Evolutionary conservation across 1,140 invertebrate species (phyloP).

Genomic region (Lepidurus packardi): DNA sequence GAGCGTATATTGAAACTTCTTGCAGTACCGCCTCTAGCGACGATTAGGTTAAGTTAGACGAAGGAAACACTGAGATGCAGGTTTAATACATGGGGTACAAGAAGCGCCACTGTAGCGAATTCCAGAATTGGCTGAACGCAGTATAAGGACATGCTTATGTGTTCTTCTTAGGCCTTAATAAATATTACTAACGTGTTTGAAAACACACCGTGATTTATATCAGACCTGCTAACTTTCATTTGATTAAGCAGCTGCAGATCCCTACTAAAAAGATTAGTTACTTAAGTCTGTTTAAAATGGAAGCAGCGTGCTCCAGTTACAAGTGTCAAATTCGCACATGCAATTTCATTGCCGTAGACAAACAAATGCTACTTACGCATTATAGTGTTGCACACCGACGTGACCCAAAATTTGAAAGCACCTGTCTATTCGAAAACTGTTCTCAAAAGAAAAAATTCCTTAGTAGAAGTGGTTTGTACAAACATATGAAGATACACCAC

Average conservation of each 20-base stretch:
- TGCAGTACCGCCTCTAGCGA: neutral
- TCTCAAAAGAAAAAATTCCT: conserved; percentile 1
- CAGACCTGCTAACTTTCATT: neutral
- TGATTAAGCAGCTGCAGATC: neutral
- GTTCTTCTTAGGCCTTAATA: too few relatives aligned
- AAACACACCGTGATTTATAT: neutral
- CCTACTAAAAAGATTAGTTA: neutral
- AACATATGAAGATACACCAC: neutral
- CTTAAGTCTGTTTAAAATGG: conserved; percentile 6
- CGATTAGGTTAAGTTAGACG: neutral
- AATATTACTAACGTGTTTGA: too few relatives aligned
- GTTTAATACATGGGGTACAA: too few relatives aligned
- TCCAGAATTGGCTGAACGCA: too few relatives aligned
- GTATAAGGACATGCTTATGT: too few relatives aligned
- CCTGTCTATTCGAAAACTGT: neutral
- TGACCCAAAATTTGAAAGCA: neutral
- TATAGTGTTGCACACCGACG: neutral
- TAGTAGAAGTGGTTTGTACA: neutral
- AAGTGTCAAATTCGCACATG: neutral
- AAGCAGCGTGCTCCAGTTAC: neutral
- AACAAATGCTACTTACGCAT: conserved; percentile 6
- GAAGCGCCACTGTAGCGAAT: too few relatives aligned
- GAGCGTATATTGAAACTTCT: neutral
- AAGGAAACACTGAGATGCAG: neutral
- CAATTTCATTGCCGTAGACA: neutral